Evolutionary conservation across 2,113 vertebrate species (phyloP).

Genomic region (Perca schrenkii): DNA sequence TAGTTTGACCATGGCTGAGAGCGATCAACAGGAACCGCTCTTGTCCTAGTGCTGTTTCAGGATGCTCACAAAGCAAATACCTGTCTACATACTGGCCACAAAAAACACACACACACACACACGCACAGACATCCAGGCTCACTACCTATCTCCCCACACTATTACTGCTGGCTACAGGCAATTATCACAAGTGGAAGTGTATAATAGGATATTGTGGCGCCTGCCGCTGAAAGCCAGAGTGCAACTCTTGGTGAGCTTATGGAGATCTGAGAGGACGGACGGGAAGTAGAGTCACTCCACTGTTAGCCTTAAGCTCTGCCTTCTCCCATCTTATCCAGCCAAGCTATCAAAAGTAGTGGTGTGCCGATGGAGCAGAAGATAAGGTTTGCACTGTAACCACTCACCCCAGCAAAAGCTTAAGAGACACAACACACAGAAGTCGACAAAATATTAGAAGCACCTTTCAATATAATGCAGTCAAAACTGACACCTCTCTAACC

Average conservation of each 20-base stretch:
- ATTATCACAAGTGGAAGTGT: slow-evolving; percentile 63
- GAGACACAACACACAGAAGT: not conserved
- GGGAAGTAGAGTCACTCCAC: slow-evolving; percentile 46
- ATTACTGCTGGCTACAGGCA: slow-evolving; percentile 28
- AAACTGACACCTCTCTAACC: not conserved
- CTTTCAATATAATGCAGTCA: not conserved
- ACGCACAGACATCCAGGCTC: slow-evolving; percentile 13
- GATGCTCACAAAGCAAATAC: slow-evolving; percentile 19
- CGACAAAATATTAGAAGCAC: slow-evolving; percentile 1
- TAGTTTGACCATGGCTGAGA: not conserved
- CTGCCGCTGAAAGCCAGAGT: slow-evolving; percentile 38
- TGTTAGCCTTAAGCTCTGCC: slow-evolving; percentile 21
- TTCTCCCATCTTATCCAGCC: slow-evolving; percentile 23
- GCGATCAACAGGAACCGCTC: not conserved
- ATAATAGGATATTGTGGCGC: slow-evolving; percentile 48
- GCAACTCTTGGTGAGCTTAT: slow-evolving; percentile 46
- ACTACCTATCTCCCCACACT: not conserved
- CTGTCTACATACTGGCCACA: not conserved
- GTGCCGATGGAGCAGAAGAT: slow-evolving; percentile 32
- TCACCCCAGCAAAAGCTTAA: not conserved
- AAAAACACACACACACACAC: not conserved
- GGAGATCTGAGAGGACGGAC: slow-evolving; percentile 49
- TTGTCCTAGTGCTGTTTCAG: slow-evolving; percentile 6
- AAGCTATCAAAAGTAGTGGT: slow-evolving; percentile 14
- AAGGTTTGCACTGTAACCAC: slow-evolving; percentile 18